Evolutionary conservation across 2,797 vertebrate genomes (phyloP), one percentile per base, ranked within the genome.

Genomic region (Decapterus maruadsi): DNA sequence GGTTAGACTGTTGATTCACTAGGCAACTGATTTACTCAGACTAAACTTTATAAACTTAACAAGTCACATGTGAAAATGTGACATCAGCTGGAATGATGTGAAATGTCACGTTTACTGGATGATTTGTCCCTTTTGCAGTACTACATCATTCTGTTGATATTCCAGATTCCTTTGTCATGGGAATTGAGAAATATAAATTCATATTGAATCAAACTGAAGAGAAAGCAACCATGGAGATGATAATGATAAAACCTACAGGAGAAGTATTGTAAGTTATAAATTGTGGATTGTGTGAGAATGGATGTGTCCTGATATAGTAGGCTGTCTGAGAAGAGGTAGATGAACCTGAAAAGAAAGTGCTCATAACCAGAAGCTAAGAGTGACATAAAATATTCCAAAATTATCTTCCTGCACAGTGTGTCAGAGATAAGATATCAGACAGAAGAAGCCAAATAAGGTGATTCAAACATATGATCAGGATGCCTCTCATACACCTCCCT

Each of bases 11-110:
- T 73, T 72, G 57, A 74, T 70, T 68, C 38, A 60, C 63, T 77
- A 74, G 59, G 76, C 62, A 77, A 82, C 77, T 53, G 40, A 56
- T 64, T 57, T 59, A 36, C 55, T 55, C 51, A 65, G 76, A 72
- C 20, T 34, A 70, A 69, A 62, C 3, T 16, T 58, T 69, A 63
- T 53, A 56, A 19, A 60, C 72, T 42, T 53, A 72, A 71, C 34
- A 73, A 75, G 46, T 75, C 62, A 51, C 4, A 72, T 54, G 20
- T 72, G 51, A 66, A 59, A 68, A 66, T 20, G 68, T 82, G 58
- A 72, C 62, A 64, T 80, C 79, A 71, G 62, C 36, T 67, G 60
- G 22, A 78, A 78, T 51, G 56, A 62, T 3, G 19, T 68, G 55
- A 46, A 67, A 57, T 68, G 67, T 71, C 65, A 48, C 20, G 0